Conservation (phyloP, 2,113 vertebrate species). For the Cranoglanis bouderius region DNA sequence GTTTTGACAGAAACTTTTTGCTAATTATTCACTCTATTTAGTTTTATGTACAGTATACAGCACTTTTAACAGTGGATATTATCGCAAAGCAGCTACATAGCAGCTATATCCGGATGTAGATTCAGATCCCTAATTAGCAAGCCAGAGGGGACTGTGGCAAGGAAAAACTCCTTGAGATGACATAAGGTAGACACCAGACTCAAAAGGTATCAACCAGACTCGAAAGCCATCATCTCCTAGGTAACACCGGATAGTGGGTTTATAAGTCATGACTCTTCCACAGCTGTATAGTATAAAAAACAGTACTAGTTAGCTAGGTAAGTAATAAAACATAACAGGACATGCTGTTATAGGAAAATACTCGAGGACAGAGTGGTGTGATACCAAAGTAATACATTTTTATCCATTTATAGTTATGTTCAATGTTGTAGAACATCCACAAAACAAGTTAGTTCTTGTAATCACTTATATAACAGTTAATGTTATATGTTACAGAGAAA, state of each 20-base stretch:
- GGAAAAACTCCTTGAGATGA: not conserved
- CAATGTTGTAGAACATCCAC: not conserved
- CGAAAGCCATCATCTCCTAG: not conserved
- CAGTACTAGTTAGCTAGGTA: not conserved
- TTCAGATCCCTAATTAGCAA: not conserved
- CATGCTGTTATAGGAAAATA: not conserved
- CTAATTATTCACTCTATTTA: not conserved
- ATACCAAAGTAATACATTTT: not conserved
- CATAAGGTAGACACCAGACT: not conserved
- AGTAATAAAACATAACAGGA: not conserved
- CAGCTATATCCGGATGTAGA: not conserved
- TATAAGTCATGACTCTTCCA: not conserved
- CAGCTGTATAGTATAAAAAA: not conserved
- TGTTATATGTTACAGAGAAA: not conserved
- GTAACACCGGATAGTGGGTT: not conserved
- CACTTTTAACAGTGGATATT: not conserved
- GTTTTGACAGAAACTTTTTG: not conserved
- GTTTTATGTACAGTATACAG: not conserved
- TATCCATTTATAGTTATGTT: not conserved
- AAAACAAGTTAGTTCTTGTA: not conserved
- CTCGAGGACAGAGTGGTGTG: not conserved
- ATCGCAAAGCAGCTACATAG: not conserved
- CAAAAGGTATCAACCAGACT: not conserved
- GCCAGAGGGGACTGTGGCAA: not conserved
- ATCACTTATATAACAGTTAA: not conserved